Evolutionary conservation across 2,888 invertebrate genomes (phyloP).

Genomic region (Chaitophorus viminalis): DNA sequence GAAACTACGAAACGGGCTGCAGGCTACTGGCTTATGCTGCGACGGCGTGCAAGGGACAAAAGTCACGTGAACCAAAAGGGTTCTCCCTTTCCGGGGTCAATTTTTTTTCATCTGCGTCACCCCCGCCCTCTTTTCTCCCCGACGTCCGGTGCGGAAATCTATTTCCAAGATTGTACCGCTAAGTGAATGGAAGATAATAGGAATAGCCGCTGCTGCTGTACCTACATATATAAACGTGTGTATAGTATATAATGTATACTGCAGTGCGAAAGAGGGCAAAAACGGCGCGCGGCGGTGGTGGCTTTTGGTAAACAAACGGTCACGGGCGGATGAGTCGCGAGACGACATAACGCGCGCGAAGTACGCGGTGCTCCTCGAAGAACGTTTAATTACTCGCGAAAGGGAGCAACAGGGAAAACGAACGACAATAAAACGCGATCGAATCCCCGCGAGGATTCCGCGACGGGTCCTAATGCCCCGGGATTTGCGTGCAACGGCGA

Average conservation of each 20-base stretch:
- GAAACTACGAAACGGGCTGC: neutral
- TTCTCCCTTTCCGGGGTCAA: neutral
- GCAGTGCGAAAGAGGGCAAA: neutral
- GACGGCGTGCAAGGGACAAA: neutral
- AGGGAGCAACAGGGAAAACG: conserved; percentile 38
- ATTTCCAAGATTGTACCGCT: conserved; percentile 42
- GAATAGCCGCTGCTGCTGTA: too few species aligned
- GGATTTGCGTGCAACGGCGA: conserved; percentile 55
- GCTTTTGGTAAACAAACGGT: too few species aligned
- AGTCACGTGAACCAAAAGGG: conserved; percentile 12
- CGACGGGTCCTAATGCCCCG: conserved; percentile 13
- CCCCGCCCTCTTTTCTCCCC: neutral
- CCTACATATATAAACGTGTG: too few species aligned
- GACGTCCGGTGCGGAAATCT: neutral
- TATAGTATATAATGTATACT: too few species aligned
- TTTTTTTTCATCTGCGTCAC: neutral
- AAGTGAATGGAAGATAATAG: neutral
- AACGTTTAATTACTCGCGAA: conserved; percentile 48
- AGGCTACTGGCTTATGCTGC: neutral
- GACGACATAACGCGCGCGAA: neutral
- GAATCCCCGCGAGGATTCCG: conserved; percentile 30
- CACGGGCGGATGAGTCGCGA: neutral
- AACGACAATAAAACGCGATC: conserved; percentile 44
- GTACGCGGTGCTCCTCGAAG: conserved; percentile 3
- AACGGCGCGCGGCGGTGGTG: too few species aligned